These are phyloP conservation scores for Labeo calbasu DNA, from an alignment of 2,797 vertebrate genomes.

Conservation along the genomic window DNA sequence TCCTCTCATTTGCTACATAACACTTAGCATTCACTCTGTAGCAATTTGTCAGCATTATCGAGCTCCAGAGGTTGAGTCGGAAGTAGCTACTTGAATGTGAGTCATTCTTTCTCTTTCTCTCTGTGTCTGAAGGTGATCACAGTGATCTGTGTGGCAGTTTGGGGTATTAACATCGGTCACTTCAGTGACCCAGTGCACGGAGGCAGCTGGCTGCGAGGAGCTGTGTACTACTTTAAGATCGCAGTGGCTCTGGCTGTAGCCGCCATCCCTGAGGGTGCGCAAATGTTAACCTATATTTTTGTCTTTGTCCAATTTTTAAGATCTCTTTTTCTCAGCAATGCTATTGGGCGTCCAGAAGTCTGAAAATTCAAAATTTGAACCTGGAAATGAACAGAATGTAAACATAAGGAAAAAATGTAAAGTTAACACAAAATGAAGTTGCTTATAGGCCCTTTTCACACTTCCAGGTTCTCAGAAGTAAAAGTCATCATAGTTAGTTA, in stretches of 20 bases:
- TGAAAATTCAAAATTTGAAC: neutral
- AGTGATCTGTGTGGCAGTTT: conserved; percentile 83
- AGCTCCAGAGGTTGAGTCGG: neutral
- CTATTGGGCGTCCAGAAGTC: neutral
- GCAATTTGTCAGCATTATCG: neutral
- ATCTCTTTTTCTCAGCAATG: neutral
- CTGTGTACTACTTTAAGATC: conserved; percentile 85
- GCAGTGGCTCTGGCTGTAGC: conserved; percentile 83
- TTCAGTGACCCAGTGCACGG: conserved; percentile 83
- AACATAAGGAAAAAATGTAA: neutral
- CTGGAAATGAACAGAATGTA: neutral
- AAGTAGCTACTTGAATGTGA: conserved; percentile 7
- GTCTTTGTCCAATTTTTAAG: neutral
- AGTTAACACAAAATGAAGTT: neutral
- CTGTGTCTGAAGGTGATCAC: conserved; percentile 76
- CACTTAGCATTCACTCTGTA: neutral
- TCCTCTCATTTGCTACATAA: neutral
- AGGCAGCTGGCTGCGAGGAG: conserved; percentile 83
- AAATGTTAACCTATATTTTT: conserved; percentile 2
- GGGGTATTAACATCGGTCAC: conserved; percentile 84
- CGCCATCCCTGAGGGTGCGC: conserved; percentile 80
- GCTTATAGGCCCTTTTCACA: neutral
- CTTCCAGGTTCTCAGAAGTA: neutral
- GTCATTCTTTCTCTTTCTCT: conserved; percentile 5
- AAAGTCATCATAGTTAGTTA: neutral